Base-by-base conservation (phyloP, 2,888 invertebrate genomes). In the Temnothorax rugatulus region DNA sequence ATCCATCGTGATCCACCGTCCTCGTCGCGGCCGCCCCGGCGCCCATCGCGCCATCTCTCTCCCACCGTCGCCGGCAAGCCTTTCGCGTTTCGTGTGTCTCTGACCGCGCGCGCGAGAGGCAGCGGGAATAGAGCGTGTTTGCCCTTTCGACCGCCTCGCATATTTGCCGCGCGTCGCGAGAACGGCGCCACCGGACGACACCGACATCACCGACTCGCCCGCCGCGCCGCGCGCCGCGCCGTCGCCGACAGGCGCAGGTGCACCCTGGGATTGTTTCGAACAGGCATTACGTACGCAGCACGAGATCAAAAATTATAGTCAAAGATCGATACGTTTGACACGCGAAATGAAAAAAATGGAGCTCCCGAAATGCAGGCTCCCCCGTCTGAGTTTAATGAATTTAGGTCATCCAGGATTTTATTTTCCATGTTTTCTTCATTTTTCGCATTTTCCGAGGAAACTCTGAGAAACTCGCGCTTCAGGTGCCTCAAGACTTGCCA, bases 61-160 rank as follows among this genome's bases (percentile, higher is more conserved):
- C 79, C 52, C 50, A 11, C 77, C 81, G 15, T 64, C 73, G 77
- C 64, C 66, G 75, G 79, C 82, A 85, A 88, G 87, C 91, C 91
- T 66, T 44, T 66, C 90, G 91, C 91, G 92, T 93, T 44, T 66
- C 90, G 91, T 92, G 92, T 93, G 93, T 93, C 93, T 93, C 94
- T 94, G 93, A 93, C 93, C 95, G 63, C 63, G 38, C 41, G 38
- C 95, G 96, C 95, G 96, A 96, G 92, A 91, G 90, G 89, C 91
- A 91, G 90, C 93, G 92, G 89, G 90, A 92, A 91, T 90, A 88
- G 93, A 93, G 91, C 90, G 88, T 90, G 86, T 88, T 64, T 90
- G 90, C 88, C 87, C 89, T 87, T 88, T 90, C 82, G 44, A 41
- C 44, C 73, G 87, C 64, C 89, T 92, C 87, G 83, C 90, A 92